Evolutionary conservation across 2,888 invertebrate species (phyloP).

Genomic region (Neelides folsomi): DNA sequence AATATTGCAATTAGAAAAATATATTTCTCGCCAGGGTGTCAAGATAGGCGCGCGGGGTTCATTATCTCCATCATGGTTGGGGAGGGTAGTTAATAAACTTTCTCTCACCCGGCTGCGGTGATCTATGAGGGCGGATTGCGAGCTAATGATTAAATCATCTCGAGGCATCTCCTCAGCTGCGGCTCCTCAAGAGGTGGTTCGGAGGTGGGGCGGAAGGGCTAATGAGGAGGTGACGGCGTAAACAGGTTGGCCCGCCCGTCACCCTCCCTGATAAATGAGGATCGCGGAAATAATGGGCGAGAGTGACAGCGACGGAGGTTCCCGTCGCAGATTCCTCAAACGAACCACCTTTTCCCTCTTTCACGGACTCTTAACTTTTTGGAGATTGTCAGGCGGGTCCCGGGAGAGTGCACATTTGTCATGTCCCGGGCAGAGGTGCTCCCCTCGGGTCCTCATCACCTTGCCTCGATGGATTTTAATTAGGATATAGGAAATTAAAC

Average conservation of each 20-base stretch:
- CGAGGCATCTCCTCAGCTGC: neutral
- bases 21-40: constrained; percentile 22
- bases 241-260: no score
- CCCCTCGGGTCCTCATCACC: constrained; percentile 11
- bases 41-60: constrained; percentile 15
- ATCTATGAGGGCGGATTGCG: neutral
- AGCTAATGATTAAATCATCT: constrained; percentile 1
- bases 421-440: no score
- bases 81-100: no score
- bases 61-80: neutral
- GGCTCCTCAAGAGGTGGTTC: neutral
- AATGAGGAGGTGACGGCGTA: constrained; percentile 10
- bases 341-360: no score
- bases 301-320: constrained; percentile 6
- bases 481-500: constrained; percentile 23
- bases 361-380: no score
- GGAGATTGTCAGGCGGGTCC: constrained; percentile 12
- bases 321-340: constrained; percentile 3
- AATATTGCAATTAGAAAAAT: constrained; percentile 29
- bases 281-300: constrained; percentile 5
- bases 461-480: constrained; percentile 28
- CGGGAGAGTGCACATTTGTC: constrained; percentile 10
- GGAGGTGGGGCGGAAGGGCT: constrained; percentile 4
- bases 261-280: constrained; percentile 17
- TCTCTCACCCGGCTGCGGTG: no score